Evolutionary conservation across 2,113 vertebrate genomes (phyloP).

Genomic region (Alethe castanea): DNA sequence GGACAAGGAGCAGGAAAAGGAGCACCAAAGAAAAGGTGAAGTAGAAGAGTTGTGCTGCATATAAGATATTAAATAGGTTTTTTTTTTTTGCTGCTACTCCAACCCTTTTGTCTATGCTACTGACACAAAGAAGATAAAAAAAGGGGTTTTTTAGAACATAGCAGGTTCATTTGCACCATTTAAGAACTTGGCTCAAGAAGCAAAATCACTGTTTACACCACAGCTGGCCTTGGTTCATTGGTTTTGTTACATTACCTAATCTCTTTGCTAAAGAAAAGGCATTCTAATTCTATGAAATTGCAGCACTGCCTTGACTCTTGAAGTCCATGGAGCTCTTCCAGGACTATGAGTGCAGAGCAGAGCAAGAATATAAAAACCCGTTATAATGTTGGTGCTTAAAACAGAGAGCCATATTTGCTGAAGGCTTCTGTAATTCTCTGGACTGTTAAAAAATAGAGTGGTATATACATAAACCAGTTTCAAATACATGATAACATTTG

Average conservation of each 20-base stretch:
- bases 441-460: background rate
- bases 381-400: background rate
- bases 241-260: background rate
- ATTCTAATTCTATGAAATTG: background rate
- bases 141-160: background rate
- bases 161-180: background rate
- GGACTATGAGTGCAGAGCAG: background rate
- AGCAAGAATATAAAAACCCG: background rate
- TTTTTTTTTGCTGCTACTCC: background rate
- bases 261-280: slow-evolving; percentile 12
- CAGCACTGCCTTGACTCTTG: background rate
- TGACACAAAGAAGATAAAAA: background rate
- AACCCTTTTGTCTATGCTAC: background rate
- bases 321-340: background rate
- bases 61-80: background rate
- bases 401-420: background rate
- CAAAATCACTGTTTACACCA: background rate
- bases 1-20: background rate
- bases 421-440: background rate
- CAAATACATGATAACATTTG: background rate
- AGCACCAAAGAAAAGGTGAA: background rate
- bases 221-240: background rate
- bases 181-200: background rate
- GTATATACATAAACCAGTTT: background rate
- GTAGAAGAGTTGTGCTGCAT: background rate